phyloP scores from a whole-genome alignment of 2,888 invertebrate species.

The Hecatera dysodea region DNA sequence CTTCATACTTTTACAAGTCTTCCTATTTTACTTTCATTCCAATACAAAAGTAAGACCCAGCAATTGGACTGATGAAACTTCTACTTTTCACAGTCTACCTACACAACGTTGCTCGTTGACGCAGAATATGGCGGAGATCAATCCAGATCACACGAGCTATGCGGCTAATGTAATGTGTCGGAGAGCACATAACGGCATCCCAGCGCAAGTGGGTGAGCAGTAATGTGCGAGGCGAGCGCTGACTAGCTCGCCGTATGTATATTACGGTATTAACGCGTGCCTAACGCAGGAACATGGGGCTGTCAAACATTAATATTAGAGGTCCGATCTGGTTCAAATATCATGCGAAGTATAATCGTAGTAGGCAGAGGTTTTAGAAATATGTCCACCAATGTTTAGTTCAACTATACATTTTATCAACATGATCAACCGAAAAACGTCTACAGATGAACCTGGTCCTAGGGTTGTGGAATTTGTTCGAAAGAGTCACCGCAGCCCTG shows the following conservation, averaged over 20 bases:
- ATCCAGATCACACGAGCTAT: slow-evolving; percentile 62
- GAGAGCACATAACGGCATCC: slow-evolving; percentile 57
- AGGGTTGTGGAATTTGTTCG: too few species aligned
- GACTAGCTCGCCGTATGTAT: slow-evolving; percentile 9
- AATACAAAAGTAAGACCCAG: background rate
- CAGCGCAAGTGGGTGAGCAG: slow-evolving; percentile 54
- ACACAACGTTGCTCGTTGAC: slow-evolving; percentile 7
- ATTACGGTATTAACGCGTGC: slow-evolving; percentile 17
- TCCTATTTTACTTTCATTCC: background rate
- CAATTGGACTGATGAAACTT: background rate
- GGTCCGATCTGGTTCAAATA: background rate
- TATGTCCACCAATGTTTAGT: too few species aligned
- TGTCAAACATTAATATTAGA: slow-evolving; percentile 14
- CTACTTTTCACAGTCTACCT: background rate
- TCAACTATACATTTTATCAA: too few species aligned
- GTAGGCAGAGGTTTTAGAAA: too few species aligned
- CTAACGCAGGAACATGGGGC: slow-evolving; percentile 17
- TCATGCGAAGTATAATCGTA: background rate
- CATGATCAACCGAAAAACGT: background rate
- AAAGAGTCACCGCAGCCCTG: too few species aligned
- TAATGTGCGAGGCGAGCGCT: slow-evolving; percentile 46
- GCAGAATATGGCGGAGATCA: slow-evolving; percentile 24
- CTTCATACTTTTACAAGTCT: background rate
- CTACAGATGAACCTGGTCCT: background rate
- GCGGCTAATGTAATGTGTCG: slow-evolving; percentile 70